Evolutionary conservation across 1,140 invertebrate genomes (phyloP).

Genomic region (Saccostrea echinata): DNA sequence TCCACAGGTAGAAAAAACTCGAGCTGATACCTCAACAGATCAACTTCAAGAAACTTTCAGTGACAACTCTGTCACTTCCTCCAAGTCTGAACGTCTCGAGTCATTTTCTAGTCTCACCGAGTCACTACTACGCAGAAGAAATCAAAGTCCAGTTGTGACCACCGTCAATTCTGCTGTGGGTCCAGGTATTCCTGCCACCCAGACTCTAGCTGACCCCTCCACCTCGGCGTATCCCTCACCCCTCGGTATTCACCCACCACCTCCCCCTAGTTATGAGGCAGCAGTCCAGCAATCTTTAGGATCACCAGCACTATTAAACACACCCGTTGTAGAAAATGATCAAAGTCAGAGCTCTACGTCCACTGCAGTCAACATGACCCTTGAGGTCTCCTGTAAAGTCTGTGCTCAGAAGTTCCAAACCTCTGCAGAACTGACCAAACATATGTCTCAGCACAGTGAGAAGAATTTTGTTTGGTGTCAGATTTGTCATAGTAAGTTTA

Average conservation of each 20-base stretch:
- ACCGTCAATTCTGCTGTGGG: background rate
- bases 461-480: conserved; percentile 65
- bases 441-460: conserved; percentile 82
- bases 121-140: conserved; percentile 32
- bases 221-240: background rate
- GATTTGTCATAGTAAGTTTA: conserved; percentile 82
- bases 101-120: conserved; percentile 44
- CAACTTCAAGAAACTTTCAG: conserved; percentile 2
- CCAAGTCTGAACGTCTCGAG: conserved; percentile 25
- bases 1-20: conserved; percentile 7
- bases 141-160: conserved; percentile 12
- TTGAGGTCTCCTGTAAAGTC: conserved; percentile 24
- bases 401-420: conserved; percentile 18
- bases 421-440: conserved; percentile 67
- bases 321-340: background rate
- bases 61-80: conserved; percentile 1
- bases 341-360: background rate
- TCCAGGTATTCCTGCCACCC: background rate
- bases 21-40: background rate
- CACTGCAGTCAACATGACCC: background rate
- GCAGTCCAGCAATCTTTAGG: conserved; percentile 3
- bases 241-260: background rate
- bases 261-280: background rate
- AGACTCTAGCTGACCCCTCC: background rate
- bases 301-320: background rate